Evolutionary conservation across 2,888 invertebrate genomes (phyloP).

Genomic region (Andricus quercusramuli): DNA sequence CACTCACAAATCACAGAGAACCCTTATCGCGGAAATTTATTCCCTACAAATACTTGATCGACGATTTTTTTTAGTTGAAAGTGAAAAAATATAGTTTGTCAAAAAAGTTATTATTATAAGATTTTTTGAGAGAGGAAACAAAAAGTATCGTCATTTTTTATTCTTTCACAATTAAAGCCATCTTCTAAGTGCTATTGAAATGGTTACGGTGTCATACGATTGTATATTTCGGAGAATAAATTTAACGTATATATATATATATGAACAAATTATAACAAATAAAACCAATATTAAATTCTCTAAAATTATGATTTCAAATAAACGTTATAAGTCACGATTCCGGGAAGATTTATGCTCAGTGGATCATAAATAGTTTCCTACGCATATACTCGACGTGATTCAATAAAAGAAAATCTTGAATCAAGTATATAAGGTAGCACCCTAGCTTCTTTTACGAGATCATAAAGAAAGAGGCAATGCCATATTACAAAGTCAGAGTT

Average conservation of each 20-base stretch:
- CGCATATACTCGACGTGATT: neutral
- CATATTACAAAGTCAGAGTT: neutral
- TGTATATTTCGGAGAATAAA: neutral
- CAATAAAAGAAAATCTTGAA: conserved; percentile 6
- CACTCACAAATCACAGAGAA: neutral
- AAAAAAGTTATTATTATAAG: neutral
- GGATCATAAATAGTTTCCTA: conserved; percentile 18
- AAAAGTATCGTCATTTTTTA: too few relatives aligned
- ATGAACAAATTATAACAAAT: neutral
- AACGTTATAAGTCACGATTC: neutral
- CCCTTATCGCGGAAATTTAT: neutral
- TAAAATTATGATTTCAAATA: neutral
- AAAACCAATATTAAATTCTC: neutral
- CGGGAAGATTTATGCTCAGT: neutral
- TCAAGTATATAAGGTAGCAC: neutral
- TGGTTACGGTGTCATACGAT: neutral
- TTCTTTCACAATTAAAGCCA: too few relatives aligned
- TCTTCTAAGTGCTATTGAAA: too few relatives aligned
- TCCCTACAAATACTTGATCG: neutral
- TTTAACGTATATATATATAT: neutral
- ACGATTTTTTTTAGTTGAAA: neutral
- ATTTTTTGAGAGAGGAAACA: too few relatives aligned
- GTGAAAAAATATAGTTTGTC: neutral
- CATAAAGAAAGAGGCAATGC: neutral
- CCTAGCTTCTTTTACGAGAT: conserved; percentile 9